These are phyloP conservation scores for Digitonthophagus gazella DNA, from an alignment of 2,888 invertebrate genomes.

Conservation along the genomic window DNA sequence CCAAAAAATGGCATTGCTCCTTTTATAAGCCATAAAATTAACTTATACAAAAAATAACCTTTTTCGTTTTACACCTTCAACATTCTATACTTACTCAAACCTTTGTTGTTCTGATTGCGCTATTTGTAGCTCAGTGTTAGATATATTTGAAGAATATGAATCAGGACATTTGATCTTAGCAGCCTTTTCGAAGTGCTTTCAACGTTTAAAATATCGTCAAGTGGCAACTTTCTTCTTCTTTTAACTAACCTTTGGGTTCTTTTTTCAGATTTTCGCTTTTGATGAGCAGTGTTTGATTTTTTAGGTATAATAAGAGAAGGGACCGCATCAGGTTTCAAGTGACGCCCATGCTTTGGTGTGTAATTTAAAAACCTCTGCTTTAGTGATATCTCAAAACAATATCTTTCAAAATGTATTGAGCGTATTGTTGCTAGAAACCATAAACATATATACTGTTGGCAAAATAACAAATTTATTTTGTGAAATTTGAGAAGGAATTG, in stretches of 20 bases:
- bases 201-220: conserved; percentile 1
- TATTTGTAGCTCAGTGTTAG: not conserved
- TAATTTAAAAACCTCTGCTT: conserved; percentile 8
- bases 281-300: not conserved
- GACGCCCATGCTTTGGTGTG: conserved; percentile 6
- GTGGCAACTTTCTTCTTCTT: conserved; percentile 1
- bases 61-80: not conserved
- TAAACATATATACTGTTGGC: not conserved
- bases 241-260: not conserved
- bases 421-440: conserved; percentile 8
- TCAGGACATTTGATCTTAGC: too few species aligned
- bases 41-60: not conserved
- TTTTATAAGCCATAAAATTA: too few species aligned
- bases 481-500: too few species aligned
- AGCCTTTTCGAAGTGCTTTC: too few species aligned
- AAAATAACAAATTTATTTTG: too few species aligned
- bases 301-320: conserved; percentile 1
- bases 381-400: conserved; percentile 6
- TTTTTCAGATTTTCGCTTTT: conserved; percentile 7
- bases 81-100: not conserved
- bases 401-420: conserved; percentile 8
- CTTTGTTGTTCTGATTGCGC: not conserved
- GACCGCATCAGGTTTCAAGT: conserved; percentile 7
- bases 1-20: too few species aligned
- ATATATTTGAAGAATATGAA: not conserved